Evolutionary conservation across 2,888 invertebrate genomes (phyloP).

Genomic region (Lasioglossum morio): DNA sequence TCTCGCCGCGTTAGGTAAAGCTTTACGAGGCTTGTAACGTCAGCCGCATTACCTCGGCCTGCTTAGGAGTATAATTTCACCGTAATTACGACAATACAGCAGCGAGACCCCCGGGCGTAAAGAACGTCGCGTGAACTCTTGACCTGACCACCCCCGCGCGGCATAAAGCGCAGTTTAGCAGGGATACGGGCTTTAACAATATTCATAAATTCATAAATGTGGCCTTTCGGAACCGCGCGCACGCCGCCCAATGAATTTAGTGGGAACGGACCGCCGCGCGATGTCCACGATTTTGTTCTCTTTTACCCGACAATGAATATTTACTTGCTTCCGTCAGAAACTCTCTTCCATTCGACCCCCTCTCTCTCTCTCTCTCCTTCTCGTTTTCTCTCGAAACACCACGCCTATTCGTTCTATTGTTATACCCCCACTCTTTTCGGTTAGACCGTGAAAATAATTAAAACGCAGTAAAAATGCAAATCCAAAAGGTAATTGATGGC

Average conservation of each 20-base stretch:
- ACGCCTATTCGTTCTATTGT: neutral
- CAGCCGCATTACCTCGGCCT: slow-evolving; percentile 24
- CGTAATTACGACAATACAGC: slow-evolving; percentile 31
- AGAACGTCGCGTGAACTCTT: slow-evolving; percentile 64
- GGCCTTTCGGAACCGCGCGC: slow-evolving; percentile 36
- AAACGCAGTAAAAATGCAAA: slow-evolving; percentile 58
- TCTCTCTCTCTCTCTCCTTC: neutral
- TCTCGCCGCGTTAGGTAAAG: slow-evolving; percentile 7
- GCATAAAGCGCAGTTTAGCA: slow-evolving; percentile 40
- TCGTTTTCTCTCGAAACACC: neutral
- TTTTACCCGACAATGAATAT: slow-evolving; percentile 66
- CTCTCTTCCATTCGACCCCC: neutral
- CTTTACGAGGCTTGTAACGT: slow-evolving; percentile 21
- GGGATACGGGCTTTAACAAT: slow-evolving; percentile 61
- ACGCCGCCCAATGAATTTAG: slow-evolving; percentile 62
- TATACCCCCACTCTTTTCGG: neutral
- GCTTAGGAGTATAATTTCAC: slow-evolving; percentile 39
- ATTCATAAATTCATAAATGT: slow-evolving; percentile 72
- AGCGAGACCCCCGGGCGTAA: neutral
- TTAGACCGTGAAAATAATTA: slow-evolving; percentile 57
- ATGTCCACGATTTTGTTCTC: slow-evolving; percentile 56
- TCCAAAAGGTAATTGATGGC: slow-evolving; percentile 31
- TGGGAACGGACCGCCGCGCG: slow-evolving; percentile 49
- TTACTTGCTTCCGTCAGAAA: slow-evolving; percentile 53
- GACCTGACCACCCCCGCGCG: slow-evolving; percentile 55